Evolutionary conservation across 2,113 vertebrate genomes (phyloP).

Genomic region (Hemibagrus wyckioides): DNA sequence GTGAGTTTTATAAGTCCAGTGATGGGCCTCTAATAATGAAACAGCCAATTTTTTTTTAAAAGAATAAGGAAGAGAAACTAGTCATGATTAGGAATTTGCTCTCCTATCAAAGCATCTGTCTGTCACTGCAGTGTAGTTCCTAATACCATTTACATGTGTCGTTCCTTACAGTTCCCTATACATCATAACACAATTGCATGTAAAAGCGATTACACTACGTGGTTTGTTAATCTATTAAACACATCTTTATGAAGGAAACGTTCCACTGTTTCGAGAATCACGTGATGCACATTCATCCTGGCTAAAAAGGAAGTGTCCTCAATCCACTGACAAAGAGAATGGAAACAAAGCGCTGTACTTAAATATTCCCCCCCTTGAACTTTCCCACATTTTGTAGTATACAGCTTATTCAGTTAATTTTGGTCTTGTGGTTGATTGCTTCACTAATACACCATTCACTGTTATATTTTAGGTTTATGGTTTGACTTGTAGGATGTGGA

Average conservation of each 20-base stretch:
- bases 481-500: not conserved
- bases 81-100: not conserved
- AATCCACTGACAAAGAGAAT: not conserved
- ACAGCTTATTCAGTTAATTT: not conserved
- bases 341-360: not conserved
- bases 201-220: not conserved
- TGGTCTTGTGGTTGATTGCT: not conserved
- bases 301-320: not conserved
- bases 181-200: too few relatives aligned
- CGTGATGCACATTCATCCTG: not conserved
- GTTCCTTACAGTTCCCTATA: not conserved
- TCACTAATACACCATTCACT: not conserved
- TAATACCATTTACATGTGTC: not conserved
- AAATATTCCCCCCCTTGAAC: not conserved
- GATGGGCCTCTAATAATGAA: not conserved
- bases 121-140: not conserved
- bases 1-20: not conserved
- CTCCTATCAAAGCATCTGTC: not conserved
- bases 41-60: too few relatives aligned
- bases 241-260: not conserved
- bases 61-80: slow-evolving; percentile 20
- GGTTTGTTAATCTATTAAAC: not conserved
- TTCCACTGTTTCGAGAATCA: not conserved
- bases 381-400: not conserved
- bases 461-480: not conserved